These are phyloP conservation scores for Uloborus plumipes DNA, from an alignment of 2,888 invertebrate genomes.

Conservation along the genomic window DNA sequence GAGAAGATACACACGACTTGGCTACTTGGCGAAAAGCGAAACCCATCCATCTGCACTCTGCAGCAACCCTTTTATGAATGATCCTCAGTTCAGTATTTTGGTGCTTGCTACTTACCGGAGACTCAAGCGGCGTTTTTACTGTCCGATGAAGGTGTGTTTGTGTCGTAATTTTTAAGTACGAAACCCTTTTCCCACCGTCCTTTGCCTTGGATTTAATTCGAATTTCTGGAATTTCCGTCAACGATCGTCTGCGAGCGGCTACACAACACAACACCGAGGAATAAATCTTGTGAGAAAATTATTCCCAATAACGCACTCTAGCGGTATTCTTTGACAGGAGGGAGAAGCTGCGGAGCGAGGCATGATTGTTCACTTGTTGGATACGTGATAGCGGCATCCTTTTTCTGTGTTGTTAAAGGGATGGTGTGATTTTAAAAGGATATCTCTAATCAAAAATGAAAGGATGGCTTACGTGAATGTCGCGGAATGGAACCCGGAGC, in stretches of 20 bases:
- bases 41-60: not conserved
- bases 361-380: slow-evolving; percentile 53
- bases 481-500: slow-evolving; percentile 90
- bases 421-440: slow-evolving; percentile 21
- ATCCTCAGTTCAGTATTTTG: slow-evolving; percentile 44
- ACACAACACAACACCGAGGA: too few relatives aligned
- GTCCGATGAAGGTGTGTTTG: too few relatives aligned
- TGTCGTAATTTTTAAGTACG: too few relatives aligned
- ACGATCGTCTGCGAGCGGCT: too few relatives aligned
- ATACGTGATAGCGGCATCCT: slow-evolving; percentile 1
- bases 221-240: too few relatives aligned
- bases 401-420: slow-evolving; percentile 1
- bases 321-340: slow-evolving; percentile 18
- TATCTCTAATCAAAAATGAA: slow-evolving; percentile 29
- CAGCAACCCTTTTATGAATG: slow-evolving; percentile 57
- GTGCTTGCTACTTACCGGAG: slow-evolving; percentile 20
- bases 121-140: slow-evolving; percentile 21
- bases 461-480: slow-evolving; percentile 86
- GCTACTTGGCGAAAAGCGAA: slow-evolving; percentile 42
- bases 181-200: too few relatives aligned
- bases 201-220: too few relatives aligned
- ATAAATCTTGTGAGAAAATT: not conserved
- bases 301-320: slow-evolving; percentile 11
- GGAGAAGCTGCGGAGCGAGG: slow-evolving; percentile 42
- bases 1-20: not conserved